Evolutionary conservation across 2,888 invertebrate species (phyloP), one percentile per base, ranked within the genome.

Genomic region (Drosophila subsilvestris): DNA sequence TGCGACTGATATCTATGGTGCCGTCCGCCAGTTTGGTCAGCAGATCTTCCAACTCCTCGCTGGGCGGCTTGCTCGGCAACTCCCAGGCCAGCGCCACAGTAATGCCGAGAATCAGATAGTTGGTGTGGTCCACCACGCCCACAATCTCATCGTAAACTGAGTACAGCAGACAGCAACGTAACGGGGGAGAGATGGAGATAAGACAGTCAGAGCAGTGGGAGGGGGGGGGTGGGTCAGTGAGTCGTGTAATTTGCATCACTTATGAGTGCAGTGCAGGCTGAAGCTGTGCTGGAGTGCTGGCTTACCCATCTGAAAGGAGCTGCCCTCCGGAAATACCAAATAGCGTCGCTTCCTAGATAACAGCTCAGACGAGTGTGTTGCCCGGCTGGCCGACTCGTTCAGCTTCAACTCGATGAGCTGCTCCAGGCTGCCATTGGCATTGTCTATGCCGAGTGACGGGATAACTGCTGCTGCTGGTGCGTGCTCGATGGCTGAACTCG

Each of bases 21-120:
- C 91, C 92, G 18, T 91, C 91, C 8, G 88, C 77, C 12, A 92
- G 79, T 48, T 89, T 89, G 12, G 82, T 79, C 10, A 78, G 63
- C 2, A 92, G 60, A 65, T 91, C 89, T 18, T 89, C 84, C 0
- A 91, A 59, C 27, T 90, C 86, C 75, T 91, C 92, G 69, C 91
- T 91, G 6, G 92, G 91, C 4, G 93, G 94, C 71, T 94, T 94
- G 75, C 95, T 95, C 0, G 96, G 96, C 48, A 96, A 90, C 84
- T 96, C 95, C 94, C 95, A 96, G 2, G 96, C 96, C 79, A 96
- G 91, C 0, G 96, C 96, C 1, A 96, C 95, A 0, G 96, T 96
- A 54, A 95, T 93, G 0, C 96, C 96, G 81, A 95, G 93, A 10
- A 95, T 93, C 71, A 96, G 94, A 63, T 92, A 91, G 74, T 92